phyloP scores from a whole-genome alignment of 2,797 vertebrate species.

The Hippopotamyrus pictus region DNA sequence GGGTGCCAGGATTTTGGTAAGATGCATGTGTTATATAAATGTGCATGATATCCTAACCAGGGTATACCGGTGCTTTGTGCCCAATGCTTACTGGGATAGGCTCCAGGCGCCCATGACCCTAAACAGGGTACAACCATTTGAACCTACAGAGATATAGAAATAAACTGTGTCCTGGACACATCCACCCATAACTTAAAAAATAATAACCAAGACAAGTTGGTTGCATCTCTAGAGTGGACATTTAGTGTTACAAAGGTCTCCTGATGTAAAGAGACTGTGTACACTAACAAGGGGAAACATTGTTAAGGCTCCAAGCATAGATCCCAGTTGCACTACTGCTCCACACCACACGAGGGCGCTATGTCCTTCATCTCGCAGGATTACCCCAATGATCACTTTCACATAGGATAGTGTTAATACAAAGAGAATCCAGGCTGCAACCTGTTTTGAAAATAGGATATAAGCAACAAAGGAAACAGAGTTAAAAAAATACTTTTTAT shows the following conservation, averaged over 20 bases:
- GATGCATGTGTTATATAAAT: background rate
- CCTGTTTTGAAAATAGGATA: constrained; percentile 47
- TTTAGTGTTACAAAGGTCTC: constrained; percentile 66
- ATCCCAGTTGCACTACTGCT: constrained; percentile 74
- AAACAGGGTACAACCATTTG: background rate
- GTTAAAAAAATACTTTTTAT: background rate
- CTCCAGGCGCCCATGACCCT: background rate
- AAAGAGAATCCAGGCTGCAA: constrained; percentile 69
- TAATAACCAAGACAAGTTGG: background rate
- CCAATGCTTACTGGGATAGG: background rate
- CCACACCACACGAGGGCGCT: constrained; percentile 78
- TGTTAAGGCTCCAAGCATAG: constrained; percentile 67
- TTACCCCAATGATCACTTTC: constrained; percentile 73
- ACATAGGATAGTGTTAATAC: constrained; percentile 70
- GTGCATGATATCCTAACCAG: background rate
- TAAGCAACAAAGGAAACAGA: background rate
- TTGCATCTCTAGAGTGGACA: constrained; percentile 41
- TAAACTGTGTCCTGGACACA: background rate
- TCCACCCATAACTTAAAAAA: background rate
- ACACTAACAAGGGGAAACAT: constrained; percentile 73
- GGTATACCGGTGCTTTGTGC: background rate
- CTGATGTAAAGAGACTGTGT: constrained; percentile 63
- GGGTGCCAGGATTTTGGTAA: background rate
- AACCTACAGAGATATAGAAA: background rate
- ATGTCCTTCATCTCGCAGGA: constrained; percentile 72